These are phyloP conservation scores for Sebastes taczanowskii DNA, from an alignment of 2,797 vertebrate species.

Conservation along the genomic window DNA sequence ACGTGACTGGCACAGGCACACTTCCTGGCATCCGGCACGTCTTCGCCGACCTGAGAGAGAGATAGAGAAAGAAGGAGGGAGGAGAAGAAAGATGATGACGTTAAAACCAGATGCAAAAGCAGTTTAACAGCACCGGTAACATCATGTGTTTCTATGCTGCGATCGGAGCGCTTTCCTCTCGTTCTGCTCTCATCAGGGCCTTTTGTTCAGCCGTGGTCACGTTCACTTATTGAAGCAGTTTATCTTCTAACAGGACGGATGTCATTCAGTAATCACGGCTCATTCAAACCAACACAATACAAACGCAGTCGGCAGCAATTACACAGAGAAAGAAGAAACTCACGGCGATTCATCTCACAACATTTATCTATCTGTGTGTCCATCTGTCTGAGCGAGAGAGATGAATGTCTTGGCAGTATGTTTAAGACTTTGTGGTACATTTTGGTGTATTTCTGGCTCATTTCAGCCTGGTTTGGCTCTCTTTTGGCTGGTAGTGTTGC, in stretches of 20 bases:
- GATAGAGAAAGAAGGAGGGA: too few species aligned
- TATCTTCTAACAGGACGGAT: slow-evolving; percentile 2
- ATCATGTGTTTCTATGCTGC: background rate
- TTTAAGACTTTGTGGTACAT: background rate
- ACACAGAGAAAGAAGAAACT: background rate
- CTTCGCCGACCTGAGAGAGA: slow-evolving; percentile 91
- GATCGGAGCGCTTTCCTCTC: background rate
- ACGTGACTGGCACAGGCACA: slow-evolving; percentile 97
- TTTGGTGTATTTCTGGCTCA: background rate
- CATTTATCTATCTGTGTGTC: background rate
- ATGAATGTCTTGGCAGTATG: background rate
- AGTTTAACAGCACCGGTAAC: background rate
- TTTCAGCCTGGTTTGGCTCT: background rate
- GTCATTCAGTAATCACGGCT: slow-evolving; percentile 48
- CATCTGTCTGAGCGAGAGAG: background rate
- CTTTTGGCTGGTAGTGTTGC: slow-evolving; percentile 2
- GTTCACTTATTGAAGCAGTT: background rate
- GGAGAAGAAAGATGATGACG: background rate
- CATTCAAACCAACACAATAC: slow-evolving; percentile 51
- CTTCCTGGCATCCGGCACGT: slow-evolving; percentile 94
- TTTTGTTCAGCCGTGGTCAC: slow-evolving; percentile 3
- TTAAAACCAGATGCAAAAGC: background rate
- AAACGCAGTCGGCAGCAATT: slow-evolving; percentile 37
- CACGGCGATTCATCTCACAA: slow-evolving; percentile 9
- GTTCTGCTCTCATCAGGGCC: background rate